Conservation (phyloP, 2,797 vertebrate species). For the Pelodytes ibericus region DNA sequence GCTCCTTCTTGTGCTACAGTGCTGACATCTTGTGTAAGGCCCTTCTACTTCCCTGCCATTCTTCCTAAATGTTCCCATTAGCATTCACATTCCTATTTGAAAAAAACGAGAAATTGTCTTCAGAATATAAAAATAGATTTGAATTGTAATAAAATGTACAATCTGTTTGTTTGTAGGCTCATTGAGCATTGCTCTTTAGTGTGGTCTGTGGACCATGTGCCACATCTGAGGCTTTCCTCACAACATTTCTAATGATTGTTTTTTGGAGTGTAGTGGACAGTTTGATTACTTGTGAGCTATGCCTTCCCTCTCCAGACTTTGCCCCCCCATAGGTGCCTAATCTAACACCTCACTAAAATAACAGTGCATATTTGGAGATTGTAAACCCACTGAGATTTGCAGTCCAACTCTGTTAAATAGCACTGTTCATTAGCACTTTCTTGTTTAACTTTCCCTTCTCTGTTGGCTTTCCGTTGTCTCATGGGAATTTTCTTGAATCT, state of each 20-base stretch:
- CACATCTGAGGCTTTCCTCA: background rate
- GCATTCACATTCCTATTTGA: no score
- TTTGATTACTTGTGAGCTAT: conserved; percentile 12
- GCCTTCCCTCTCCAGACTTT: conserved; percentile 10
- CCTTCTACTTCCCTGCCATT: no score
- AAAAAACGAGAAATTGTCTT: no score
- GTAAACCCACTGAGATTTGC: conserved; percentile 36
- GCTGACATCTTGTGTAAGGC: no score
- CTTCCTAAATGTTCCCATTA: no score
- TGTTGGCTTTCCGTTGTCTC: conserved; percentile 61
- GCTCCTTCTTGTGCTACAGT: no score
- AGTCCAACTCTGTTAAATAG: conserved; percentile 65
- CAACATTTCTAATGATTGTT: conserved; percentile 21
- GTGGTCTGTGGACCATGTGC: no score
- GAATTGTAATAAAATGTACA: no score
- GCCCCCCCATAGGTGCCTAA: background rate
- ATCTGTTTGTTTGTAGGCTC: no score
- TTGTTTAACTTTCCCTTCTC: conserved; percentile 66
- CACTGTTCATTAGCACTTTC: conserved; percentile 71
- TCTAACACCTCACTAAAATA: conserved; percentile 46
- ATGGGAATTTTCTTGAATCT: conserved; percentile 60
- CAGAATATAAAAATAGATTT: no score
- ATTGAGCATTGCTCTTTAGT: no score
- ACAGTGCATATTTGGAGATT: conserved; percentile 42
- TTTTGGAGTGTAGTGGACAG: conserved; percentile 18